Evolutionary conservation across 2,113 vertebrate genomes (phyloP), one percentile per base, ranked within the genome.

Genomic region (Carassius auratus): DNA sequence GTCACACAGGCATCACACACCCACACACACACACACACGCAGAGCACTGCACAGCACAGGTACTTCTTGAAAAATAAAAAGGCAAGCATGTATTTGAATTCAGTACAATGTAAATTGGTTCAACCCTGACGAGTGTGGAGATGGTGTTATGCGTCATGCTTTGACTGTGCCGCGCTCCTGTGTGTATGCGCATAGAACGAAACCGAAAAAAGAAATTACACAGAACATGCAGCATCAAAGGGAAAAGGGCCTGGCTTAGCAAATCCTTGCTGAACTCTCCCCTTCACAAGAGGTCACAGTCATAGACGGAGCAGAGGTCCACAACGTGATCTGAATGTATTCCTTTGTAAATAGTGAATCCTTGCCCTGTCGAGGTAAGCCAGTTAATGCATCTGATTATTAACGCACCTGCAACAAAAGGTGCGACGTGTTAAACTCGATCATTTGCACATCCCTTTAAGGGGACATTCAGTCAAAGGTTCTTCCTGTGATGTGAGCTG

Each of bases 181-280:
- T 61, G 62, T 69, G 85, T 76, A 78, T 12, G 68, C 21, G 26
- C 1, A 26, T 15, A 38, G n/a, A 77, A 75, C 15, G 12, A 68
- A 23, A 45, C 23, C 30, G n/a, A 59, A 9, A 75, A 75, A 62
- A 26, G 61, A 66, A 61, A 84, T 81, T 81, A 77, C 69, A 83
- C 86, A 84, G 61, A 87, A 77, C 85, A 88, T 88, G 87, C 87
- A 88, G 84, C 87, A 73, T 86, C 78, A 15, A 62, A 77, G 50
- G 55, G 55, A 78, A 57, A 64, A 73, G 33, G 76, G 76, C 55
- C 38, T 42, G 77, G 50, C 75, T 73, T 85, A 80, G 76, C 76
- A 79, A 64, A 59, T 83, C 26, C 21, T 78, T 76, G 84, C 84
- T 68, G 50, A 77, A 55, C 71, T 38, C 74, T 57, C 61, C 73